These are phyloP conservation scores for Micropoecilia bifurca DNA, from an alignment of 2,797 vertebrate species.

Conservation along the genomic window DNA sequence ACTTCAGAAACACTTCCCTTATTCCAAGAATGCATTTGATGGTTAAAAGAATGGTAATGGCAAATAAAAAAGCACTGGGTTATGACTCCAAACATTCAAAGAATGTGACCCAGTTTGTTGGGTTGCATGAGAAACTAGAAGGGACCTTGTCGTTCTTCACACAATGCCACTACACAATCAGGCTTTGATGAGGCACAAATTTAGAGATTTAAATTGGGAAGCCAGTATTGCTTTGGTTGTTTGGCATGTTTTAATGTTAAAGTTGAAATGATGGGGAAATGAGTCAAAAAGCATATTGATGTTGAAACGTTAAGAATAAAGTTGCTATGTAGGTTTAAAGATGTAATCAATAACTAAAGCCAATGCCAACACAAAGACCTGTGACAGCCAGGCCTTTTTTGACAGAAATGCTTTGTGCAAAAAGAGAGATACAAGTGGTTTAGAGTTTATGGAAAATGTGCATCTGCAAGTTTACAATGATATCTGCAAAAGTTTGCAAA, in stretches of 20 bases:
- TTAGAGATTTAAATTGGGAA: background rate
- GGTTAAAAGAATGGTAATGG: constrained; percentile 15
- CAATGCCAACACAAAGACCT: background rate
- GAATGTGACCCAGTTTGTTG: background rate
- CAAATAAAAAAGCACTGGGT: background rate
- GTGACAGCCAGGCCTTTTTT: background rate
- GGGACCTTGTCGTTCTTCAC: background rate
- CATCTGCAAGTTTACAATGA: too few species aligned
- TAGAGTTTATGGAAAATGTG: too few species aligned
- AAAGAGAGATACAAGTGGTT: too few species aligned
- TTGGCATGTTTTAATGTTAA: background rate
- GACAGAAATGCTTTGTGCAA: too few species aligned
- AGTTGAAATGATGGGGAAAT: background rate
- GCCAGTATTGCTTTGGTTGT: background rate
- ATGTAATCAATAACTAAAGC: background rate
- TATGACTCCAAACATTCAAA: background rate
- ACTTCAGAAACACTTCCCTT: constrained; percentile 22
- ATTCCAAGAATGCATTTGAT: constrained; percentile 49
- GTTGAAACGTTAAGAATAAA: background rate
- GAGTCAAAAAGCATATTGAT: background rate
- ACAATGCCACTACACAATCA: background rate
- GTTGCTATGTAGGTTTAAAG: background rate
- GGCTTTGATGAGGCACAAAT: background rate
- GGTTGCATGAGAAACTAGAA: background rate
- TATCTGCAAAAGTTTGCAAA: too few species aligned